Percentiles rank a stretch among this genome's conserved stretches.
Evolutionary conservation across 2,113 vertebrate species (phyloP).

Genomic region (Cercocebus atys): DNA sequence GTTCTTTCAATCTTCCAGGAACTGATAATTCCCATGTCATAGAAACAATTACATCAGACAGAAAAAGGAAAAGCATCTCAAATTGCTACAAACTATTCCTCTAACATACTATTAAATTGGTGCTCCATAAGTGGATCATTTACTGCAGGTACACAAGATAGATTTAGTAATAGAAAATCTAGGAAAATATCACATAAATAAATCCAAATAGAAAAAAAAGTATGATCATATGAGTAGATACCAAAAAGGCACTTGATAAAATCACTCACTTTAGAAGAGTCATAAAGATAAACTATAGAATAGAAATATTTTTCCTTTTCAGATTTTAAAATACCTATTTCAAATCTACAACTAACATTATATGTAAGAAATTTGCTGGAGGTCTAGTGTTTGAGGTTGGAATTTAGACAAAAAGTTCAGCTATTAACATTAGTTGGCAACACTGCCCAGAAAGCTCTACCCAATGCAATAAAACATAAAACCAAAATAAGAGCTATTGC

Average conservation of each 20-base stretch:
- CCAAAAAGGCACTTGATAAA: background rate
- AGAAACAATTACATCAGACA: conserved; percentile 61
- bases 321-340: background rate
- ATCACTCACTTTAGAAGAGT: conserved; percentile 22
- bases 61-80: conserved; percentile 50
- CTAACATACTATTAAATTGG: background rate
- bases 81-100: conserved; percentile 35
- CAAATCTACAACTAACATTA: background rate
- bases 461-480: background rate
- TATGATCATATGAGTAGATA: background rate
- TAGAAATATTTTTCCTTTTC: background rate
- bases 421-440: background rate
- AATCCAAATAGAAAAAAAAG: background rate
- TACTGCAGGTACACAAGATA: background rate
- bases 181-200: background rate
- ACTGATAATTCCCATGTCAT: conserved; percentile 62
- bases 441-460: background rate
- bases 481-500: background rate
- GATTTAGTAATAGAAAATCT: background rate
- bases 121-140: background rate
- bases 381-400: background rate
- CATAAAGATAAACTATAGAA: background rate
- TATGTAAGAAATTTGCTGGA: background rate
- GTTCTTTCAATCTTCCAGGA: conserved; percentile 68
- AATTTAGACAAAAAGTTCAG: background rate